These are phyloP conservation scores for Hippocampus zosterae DNA, from an alignment of 2,113 vertebrate genomes.

Conservation along the genomic window DNA sequence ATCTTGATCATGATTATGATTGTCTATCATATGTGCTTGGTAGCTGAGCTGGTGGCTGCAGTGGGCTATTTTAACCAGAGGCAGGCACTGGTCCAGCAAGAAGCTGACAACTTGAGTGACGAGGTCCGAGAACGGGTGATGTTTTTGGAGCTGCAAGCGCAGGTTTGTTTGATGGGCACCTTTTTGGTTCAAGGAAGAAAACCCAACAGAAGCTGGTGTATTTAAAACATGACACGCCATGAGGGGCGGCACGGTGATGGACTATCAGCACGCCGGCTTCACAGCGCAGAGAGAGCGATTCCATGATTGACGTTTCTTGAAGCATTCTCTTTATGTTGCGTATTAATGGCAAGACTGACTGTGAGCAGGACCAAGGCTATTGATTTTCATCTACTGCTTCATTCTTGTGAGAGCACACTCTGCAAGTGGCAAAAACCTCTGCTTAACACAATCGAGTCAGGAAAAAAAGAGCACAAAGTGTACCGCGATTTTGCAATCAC, in stretches of 20 bases:
- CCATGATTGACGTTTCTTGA: too few relatives aligned
- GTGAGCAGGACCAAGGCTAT: too few relatives aligned
- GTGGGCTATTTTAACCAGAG: conserved; percentile 69
- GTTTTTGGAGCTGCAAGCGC: conserved; percentile 75
- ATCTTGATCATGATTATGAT: neutral
- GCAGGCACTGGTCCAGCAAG: conserved; percentile 44
- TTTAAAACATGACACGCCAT: too few relatives aligned
- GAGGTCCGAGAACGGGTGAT: conserved; percentile 58
- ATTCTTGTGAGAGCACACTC: too few relatives aligned
- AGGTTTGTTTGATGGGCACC: conserved; percentile 51
- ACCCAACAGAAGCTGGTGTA: conserved; percentile 20
- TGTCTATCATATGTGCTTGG: neutral
- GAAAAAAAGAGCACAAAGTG: conserved; percentile 1
- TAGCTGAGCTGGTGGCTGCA: conserved; percentile 70
- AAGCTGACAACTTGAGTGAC: conserved; percentile 42
- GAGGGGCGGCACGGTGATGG: too few relatives aligned
- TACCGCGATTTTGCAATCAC: neutral
- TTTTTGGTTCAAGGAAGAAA: conserved; percentile 6
- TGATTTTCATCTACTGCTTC: too few relatives aligned
- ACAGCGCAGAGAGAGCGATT: too few relatives aligned
- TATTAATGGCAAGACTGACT: too few relatives aligned
- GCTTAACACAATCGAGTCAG: too few relatives aligned
- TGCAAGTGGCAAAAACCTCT: too few relatives aligned
- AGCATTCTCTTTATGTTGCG: too few relatives aligned
- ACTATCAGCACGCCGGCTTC: too few relatives aligned